Percentiles rank a stretch among this genome's conserved stretches.
phyloP scores from a whole-genome alignment of 2,797 vertebrate genomes.

The Apogon talboti region DNA sequence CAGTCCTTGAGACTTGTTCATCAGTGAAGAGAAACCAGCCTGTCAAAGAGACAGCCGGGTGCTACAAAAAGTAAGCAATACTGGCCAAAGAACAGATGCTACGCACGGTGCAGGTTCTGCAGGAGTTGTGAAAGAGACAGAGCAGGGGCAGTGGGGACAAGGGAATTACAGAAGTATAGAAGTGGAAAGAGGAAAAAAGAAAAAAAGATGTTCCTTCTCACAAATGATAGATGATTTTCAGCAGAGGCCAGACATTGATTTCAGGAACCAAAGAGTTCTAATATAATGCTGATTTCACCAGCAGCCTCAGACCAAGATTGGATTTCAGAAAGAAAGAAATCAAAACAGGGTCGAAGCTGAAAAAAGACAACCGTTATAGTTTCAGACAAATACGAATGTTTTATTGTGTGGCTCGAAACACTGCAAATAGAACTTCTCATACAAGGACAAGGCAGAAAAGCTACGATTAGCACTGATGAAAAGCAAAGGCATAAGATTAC shows the following conservation, averaged over 20 bases:
- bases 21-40: conserved; percentile 34
- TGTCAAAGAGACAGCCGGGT: conserved; percentile 38
- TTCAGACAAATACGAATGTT: conserved; percentile 14
- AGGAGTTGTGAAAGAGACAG: conserved; percentile 2
- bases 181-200: conserved; percentile 17
- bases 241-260: conserved; percentile 48
- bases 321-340: conserved; percentile 34
- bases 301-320: conserved; percentile 11
- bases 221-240: conserved; percentile 57
- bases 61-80: conserved; percentile 7
- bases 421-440: background rate
- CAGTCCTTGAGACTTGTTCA: conserved; percentile 39
- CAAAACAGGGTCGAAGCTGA: conserved; percentile 2
- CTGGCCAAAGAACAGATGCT: conserved; percentile 33
- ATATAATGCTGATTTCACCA: conserved; percentile 44
- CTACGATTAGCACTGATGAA: background rate
- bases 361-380: conserved; percentile 3
- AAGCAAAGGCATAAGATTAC: background rate
- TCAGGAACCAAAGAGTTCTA: conserved; percentile 9
- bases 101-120: conserved; percentile 8
- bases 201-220: conserved; percentile 28
- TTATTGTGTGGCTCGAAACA: background rate
- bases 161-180: conserved; percentile 22
- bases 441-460: background rate
- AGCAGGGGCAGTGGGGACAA: conserved; percentile 12